A percentile compares a stretch with the other conserved stretches of the same genome.
Evolutionary conservation across 2,888 invertebrate genomes (phyloP).

Genomic region (Hypsopygia costalis): DNA sequence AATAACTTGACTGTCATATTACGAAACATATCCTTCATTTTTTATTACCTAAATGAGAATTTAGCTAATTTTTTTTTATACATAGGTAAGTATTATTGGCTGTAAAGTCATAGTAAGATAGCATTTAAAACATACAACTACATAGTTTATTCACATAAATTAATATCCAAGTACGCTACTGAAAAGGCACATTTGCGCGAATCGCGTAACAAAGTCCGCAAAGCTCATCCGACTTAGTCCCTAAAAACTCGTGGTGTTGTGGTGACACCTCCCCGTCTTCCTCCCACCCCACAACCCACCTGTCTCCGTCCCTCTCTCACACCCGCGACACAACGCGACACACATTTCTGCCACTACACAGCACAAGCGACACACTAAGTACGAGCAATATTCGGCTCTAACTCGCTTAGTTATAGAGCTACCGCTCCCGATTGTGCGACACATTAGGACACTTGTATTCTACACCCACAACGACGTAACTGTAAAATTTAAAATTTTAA

Average conservation of each 20-base stretch:
- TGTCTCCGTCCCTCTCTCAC: slow-evolving; percentile 60
- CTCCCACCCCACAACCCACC: slow-evolving; percentile 48
- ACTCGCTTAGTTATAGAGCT: slow-evolving; percentile 48
- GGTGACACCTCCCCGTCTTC: slow-evolving; percentile 75
- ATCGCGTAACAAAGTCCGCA: slow-evolving; percentile 59
- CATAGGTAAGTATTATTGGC: too few species aligned
- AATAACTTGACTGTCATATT: too few species aligned
- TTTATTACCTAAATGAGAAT: too few species aligned
- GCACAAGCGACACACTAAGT: slow-evolving; percentile 47
- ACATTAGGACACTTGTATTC: slow-evolving; percentile 69
- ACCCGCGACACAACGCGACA: slow-evolving; percentile 70
- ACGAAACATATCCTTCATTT: too few species aligned
- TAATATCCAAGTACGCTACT: slow-evolving; percentile 34
- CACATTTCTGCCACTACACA: slow-evolving; percentile 46
- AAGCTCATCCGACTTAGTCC: slow-evolving; percentile 61
- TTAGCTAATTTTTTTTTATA: too few species aligned
- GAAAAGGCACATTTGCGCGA: slow-evolving; percentile 60
- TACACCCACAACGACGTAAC: slow-evolving; percentile 39
- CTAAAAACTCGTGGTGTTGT: slow-evolving; percentile 50
- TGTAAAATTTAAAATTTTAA: slow-evolving; percentile 16
- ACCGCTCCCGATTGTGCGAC: slow-evolving; percentile 68
- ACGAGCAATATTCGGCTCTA: slow-evolving; percentile 58
- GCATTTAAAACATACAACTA: too few species aligned
- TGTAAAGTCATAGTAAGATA: too few species aligned
- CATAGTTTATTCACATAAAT: too few species aligned